Evolutionary conservation across 1,140 invertebrate species (phyloP).

Genomic region (Atta colombica): DNA sequence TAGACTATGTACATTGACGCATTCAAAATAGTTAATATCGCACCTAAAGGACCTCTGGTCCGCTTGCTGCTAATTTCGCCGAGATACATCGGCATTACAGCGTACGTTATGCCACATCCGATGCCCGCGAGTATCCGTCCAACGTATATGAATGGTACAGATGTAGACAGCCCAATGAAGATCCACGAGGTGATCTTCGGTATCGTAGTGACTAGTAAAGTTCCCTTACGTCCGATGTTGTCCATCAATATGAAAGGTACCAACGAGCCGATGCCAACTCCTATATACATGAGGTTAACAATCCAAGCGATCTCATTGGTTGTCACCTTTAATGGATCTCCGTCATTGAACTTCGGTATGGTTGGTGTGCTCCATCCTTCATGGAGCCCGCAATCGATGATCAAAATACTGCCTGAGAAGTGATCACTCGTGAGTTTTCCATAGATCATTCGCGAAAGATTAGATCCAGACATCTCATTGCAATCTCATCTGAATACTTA

Average conservation of each 20-base stretch:
- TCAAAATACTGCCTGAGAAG: conserved; percentile 82
- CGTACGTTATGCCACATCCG: conserved; percentile 84
- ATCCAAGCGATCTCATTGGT: conserved; percentile 78
- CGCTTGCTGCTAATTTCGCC: conserved; percentile 88
- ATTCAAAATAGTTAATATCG: conserved; percentile 24
- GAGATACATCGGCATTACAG: conserved; percentile 88
- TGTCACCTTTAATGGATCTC: conserved; percentile 78
- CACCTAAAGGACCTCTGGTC: conserved; percentile 87
- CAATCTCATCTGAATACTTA: conserved; percentile 76
- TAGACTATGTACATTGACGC: not conserved
- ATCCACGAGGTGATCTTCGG: conserved; percentile 88
- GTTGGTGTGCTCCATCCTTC: conserved; percentile 85
- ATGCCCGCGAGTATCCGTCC: conserved; percentile 87
- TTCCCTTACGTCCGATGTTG: conserved; percentile 87
- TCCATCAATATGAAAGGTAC: conserved; percentile 87
- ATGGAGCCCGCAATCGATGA: conserved; percentile 84
- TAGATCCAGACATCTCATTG: not conserved
- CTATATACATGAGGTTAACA: conserved; percentile 84
- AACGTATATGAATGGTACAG: conserved; percentile 79
- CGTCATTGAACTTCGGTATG: conserved; percentile 81
- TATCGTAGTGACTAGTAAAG: conserved; percentile 86
- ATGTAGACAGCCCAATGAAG: conserved; percentile 84
- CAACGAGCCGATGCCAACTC: conserved; percentile 82
- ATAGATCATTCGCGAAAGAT: not conserved
- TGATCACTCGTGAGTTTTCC: conserved; percentile 14